These are phyloP conservation scores for Botia kubotai DNA, from an alignment of 2,797 vertebrate species.

Conservation along the genomic window DNA sequence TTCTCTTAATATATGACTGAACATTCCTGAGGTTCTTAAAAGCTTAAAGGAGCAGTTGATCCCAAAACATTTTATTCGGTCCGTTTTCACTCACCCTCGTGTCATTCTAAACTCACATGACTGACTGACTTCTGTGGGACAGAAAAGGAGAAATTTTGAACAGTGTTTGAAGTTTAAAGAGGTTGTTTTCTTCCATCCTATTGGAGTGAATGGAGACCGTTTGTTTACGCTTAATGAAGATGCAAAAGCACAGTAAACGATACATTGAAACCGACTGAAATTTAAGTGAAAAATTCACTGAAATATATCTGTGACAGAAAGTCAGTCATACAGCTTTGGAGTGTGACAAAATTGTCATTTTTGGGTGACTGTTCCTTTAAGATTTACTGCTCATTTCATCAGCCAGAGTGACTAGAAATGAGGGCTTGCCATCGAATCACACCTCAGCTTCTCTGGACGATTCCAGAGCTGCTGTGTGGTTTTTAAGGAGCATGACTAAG, in stretches of 20 bases:
- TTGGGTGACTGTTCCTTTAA: neutral
- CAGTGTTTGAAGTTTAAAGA: too few species aligned
- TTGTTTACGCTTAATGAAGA: too few species aligned
- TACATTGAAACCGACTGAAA: too few species aligned
- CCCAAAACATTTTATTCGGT: neutral
- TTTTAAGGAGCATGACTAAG: slow-evolving; percentile 37
- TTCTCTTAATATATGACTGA: neutral
- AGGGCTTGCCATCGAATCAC: neutral
- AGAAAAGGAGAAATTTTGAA: too few species aligned
- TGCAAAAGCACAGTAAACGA: too few species aligned
- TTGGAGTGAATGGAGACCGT: too few species aligned
- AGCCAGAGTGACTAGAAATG: neutral
- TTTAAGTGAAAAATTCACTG: too few species aligned
- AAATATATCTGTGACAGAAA: too few species aligned
- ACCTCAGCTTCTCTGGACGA: slow-evolving; percentile 28
- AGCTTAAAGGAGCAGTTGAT: neutral
- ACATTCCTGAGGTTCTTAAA: neutral
- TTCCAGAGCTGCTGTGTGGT: slow-evolving; percentile 2
- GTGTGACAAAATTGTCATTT: neutral
- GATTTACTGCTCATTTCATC: neutral
- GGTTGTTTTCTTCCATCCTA: too few species aligned
- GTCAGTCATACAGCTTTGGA: too few species aligned
- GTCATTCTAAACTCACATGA: too few species aligned
- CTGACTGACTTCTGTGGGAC: neutral
- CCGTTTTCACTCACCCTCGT: neutral